These are phyloP conservation scores for Mactra quadrangularis DNA, from an alignment of 1,140 invertebrate genomes.

Conservation along the genomic window DNA sequence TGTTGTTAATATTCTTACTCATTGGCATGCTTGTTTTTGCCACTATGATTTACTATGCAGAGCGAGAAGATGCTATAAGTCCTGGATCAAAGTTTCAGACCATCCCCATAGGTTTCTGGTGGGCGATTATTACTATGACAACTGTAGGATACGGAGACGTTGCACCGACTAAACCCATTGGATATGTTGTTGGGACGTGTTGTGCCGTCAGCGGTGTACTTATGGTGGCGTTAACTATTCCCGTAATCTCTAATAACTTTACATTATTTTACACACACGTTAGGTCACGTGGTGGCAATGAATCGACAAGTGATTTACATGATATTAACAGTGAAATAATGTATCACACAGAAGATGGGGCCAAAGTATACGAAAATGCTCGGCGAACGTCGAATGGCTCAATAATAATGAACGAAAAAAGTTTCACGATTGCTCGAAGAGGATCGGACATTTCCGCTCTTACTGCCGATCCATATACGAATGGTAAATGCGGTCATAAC, in stretches of 20 bases:
- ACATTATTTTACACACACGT: slow-evolving; percentile 81
- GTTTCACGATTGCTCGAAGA: slow-evolving; percentile 58
- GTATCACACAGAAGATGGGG: slow-evolving; percentile 55
- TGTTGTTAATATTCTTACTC: slow-evolving; percentile 98
- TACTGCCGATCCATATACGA: slow-evolving; percentile 52
- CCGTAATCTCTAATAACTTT: slow-evolving; percentile 82
- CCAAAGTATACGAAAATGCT: slow-evolving; percentile 61
- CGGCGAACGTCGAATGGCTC: slow-evolving; percentile 74
- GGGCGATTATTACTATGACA: slow-evolving; percentile 86
- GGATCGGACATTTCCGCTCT: slow-evolving; percentile 70
- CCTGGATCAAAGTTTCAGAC: slow-evolving; percentile 75
- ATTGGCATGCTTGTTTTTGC: slow-evolving; percentile 99
- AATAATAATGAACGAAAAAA: slow-evolving; percentile 58
- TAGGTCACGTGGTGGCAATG: slow-evolving; percentile 67
- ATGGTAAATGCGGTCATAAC: slow-evolving; percentile 55
- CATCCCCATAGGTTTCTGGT: slow-evolving; percentile 85
- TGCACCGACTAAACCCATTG: slow-evolving; percentile 82
- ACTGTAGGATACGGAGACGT: slow-evolving; percentile 85
- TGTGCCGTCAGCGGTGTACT: slow-evolving; percentile 79
- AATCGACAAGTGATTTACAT: slow-evolving; percentile 30
- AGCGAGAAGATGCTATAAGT: slow-evolving; percentile 86
- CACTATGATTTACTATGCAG: slow-evolving; percentile 98
- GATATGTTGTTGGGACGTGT: slow-evolving; percentile 83
- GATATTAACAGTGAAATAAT: slow-evolving; percentile 43
- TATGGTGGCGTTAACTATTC: slow-evolving; percentile 80